Percentiles rank a stretch among this genome's conserved stretches.
Conservation (phyloP, 2,797 vertebrate genomes). For the Moxostoma hubbsi region DNA sequence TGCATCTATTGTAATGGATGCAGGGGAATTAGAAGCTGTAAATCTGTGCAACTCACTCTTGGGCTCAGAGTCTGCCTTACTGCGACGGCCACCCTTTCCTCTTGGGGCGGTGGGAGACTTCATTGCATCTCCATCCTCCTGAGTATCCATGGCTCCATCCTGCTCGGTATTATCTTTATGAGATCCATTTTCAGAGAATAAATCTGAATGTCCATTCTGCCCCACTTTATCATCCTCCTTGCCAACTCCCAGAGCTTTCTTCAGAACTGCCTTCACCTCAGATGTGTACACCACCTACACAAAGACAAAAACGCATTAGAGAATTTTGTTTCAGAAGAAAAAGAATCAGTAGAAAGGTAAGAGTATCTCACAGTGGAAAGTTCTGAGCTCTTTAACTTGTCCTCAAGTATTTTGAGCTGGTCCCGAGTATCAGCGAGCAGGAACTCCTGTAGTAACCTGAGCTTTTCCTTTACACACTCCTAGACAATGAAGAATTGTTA, state of each 20-base stretch:
- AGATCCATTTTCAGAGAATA: conserved; percentile 80
- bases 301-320: background rate
- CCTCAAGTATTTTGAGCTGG: conserved; percentile 85
- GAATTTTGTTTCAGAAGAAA: background rate
- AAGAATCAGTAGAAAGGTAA: background rate
- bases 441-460: conserved; percentile 88
- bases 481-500: conserved; percentile 55
- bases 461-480: conserved; percentile 89
- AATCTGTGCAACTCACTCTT: conserved; percentile 74
- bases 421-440: conserved; percentile 84
- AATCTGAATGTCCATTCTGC: conserved; percentile 79
- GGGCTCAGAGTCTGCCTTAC: conserved; percentile 82
- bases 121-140: conserved; percentile 70
- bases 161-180: conserved; percentile 75
- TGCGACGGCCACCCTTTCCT: conserved; percentile 75
- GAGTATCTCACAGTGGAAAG: conserved; percentile 82
- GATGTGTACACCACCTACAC: conserved; percentile 87
- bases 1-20: background rate
- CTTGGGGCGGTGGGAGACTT: conserved; percentile 72
- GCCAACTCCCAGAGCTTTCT: conserved; percentile 80
- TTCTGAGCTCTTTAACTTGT: conserved; percentile 85
- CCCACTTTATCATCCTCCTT: conserved; percentile 72
- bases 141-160: conserved; percentile 74
- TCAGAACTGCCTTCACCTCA: conserved; percentile 89
- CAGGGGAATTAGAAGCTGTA: background rate